A percentile compares a stretch with the other conserved stretches of the same genome.
Conservation (phyloP, 2,797 vertebrate genomes). For the Nannoperca obscura region DNA sequence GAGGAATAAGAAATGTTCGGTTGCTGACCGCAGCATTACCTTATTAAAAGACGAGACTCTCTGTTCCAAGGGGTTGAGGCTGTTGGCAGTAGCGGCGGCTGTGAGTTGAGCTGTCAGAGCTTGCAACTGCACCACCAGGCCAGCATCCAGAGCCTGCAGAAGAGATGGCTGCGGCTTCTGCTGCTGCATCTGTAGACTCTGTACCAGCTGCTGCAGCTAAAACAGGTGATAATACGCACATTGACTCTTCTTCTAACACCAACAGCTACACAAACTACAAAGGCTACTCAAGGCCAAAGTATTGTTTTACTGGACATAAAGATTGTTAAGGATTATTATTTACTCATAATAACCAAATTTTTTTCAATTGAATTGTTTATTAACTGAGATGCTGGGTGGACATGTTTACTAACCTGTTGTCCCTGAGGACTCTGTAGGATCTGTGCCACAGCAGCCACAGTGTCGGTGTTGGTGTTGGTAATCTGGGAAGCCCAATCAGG, state of each 20-base stretch:
- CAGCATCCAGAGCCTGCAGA: conserved; percentile 96
- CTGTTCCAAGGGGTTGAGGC: conserved; percentile 95
- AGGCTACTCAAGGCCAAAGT: not conserved
- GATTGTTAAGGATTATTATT: not conserved
- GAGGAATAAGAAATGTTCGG: not conserved
- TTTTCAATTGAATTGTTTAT: not conserved
- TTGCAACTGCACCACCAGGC: conserved; percentile 97
- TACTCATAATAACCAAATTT: not conserved
- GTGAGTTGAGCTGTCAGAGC: conserved; percentile 98
- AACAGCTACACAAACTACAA: not conserved
- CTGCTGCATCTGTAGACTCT: conserved; percentile 97
- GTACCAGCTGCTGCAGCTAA: conserved; percentile 97
- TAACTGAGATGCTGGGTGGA: not conserved
- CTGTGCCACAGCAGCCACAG: conserved; percentile 96
- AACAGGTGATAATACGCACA: conserved; percentile 23
- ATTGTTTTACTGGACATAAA: not conserved
- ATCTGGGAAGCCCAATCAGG: conserved; percentile 99
- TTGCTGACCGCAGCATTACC: conserved; percentile 78
- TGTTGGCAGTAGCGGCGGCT: conserved; percentile 92
- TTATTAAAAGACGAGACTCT: conserved; percentile 98
- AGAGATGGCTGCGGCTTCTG: conserved; percentile 98
- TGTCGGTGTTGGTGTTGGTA: conserved; percentile 96
- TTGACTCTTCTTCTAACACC: no score
- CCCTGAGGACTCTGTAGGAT: conserved; percentile 98
- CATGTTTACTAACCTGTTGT: conserved; percentile 90